Evolutionary conservation across 2,888 invertebrate genomes (phyloP), one percentile per base, ranked within the genome.

Genomic region (Synergus japonicus): DNA sequence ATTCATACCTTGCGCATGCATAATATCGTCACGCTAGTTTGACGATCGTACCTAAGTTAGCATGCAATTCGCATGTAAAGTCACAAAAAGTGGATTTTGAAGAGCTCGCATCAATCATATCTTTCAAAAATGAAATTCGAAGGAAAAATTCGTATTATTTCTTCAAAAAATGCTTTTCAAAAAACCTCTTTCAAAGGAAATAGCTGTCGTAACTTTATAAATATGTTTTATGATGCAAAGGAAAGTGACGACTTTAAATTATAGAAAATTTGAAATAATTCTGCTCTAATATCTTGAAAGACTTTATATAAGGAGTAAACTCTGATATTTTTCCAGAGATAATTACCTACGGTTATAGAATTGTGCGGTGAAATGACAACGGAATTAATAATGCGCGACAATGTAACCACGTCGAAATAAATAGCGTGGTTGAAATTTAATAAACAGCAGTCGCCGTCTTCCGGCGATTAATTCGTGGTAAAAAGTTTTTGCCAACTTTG

Each of bases 381-480:
- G 22, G 12, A 63, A 63, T 63, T 43, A 66, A 66, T 66, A 43
- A 66, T 66, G 18, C 43, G 43, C 84, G 12, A 86, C 87, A 85
- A 86, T 87, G 86, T 88, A 44, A 85, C 87, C 86, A 85, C 87
- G 86, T 87, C 86, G 87, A 88, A 88, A 89, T 89, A 89, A 89
- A 88, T 89, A 88, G 87, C 87, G 87, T 86, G 88, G 89, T 87
- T 87, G 88, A 89, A 89, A 91, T 91, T 90, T 90, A 91, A 91
- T 90, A 90, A 91, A 89, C 89, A 89, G 87, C 89, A 89, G 90
- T 89, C 89, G 86, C 88, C 88, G 87, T 89, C 90, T 90, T 89
- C 88, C 88, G 88, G 88, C 89, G 89, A 90, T 91, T 91, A 91
- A 91, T 91, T 91, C 89, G 86, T 86, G 87, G 88, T 88, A 89